Percentiles rank a stretch among this genome's conserved stretches.
Evolutionary conservation across 2,113 vertebrate species (phyloP).

Genomic region (Argyrosomus japonicus): DNA sequence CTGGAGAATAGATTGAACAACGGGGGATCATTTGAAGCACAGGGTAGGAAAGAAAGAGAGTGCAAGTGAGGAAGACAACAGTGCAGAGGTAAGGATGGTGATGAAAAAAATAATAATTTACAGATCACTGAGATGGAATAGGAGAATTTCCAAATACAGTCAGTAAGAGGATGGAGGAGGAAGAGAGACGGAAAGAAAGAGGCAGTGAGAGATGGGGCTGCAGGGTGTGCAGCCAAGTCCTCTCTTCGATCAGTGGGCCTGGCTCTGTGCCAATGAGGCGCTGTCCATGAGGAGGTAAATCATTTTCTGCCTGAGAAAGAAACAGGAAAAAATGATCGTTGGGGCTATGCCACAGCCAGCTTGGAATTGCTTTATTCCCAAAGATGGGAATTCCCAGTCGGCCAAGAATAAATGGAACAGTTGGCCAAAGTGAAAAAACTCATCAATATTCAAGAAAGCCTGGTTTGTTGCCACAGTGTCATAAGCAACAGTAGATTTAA

Average conservation of each 20-base stretch:
- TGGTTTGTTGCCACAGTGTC: conserved; percentile 49
- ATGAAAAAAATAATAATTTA: conserved; percentile 54
- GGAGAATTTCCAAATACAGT: conserved; percentile 29
- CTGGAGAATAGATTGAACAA: conserved; percentile 64
- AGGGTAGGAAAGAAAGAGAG: conserved; percentile 22
- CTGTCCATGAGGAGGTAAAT: conserved; percentile 80
- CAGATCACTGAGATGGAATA: conserved; percentile 37
- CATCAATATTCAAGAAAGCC: conserved; percentile 82
- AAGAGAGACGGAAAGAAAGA: conserved; percentile 40
- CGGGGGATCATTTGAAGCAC: conserved; percentile 54
- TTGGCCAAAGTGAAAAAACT: conserved; percentile 71
- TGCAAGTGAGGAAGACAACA: conserved; percentile 14
- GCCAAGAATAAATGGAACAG: conserved; percentile 83
- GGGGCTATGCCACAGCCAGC: conserved; percentile 71
- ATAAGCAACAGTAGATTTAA: conserved; percentile 52
- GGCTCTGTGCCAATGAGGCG: conserved; percentile 77
- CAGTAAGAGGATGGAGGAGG: conserved; percentile 27
- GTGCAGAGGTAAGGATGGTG: conserved; percentile 18
- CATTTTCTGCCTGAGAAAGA: conserved; percentile 83
- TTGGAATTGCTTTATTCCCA: conserved; percentile 82
- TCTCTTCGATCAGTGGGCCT: conserved; percentile 74
- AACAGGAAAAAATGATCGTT: conserved; percentile 75
- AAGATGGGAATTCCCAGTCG: conserved; percentile 80
- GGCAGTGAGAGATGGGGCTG: conserved; percentile 53
- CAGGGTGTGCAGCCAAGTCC: conserved; percentile 63